phyloP scores from a whole-genome alignment of 2,113 vertebrate species.

The Typhlomys cinereus region DNA sequence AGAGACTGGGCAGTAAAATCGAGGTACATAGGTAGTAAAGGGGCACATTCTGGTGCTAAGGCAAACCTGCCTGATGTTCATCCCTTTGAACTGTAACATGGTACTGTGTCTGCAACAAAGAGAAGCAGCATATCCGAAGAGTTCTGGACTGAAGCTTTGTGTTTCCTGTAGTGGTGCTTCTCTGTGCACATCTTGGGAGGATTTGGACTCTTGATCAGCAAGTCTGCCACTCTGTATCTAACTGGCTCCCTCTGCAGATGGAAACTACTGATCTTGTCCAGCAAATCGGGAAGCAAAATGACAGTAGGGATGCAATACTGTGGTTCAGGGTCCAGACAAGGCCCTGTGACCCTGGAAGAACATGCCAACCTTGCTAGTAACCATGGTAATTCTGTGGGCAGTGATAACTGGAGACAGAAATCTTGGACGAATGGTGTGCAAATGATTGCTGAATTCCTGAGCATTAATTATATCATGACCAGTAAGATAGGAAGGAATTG shows the following conservation, averaged over 20 bases:
- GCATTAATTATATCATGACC: neutral
- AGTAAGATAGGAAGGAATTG: neutral
- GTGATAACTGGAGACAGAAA: neutral
- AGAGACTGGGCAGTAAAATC: neutral
- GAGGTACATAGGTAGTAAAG: fast-evolving
- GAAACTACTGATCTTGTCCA: neutral
- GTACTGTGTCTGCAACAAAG: neutral
- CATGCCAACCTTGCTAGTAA: neutral
- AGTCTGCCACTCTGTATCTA: too few species aligned
- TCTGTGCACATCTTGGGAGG: too few species aligned
- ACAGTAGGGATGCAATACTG: fast-evolving
- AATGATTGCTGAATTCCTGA: neutral
- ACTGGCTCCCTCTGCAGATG: too few species aligned
- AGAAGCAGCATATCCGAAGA: fast-evolving
- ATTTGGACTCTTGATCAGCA: too few species aligned
- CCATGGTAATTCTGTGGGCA: neutral
- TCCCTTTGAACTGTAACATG: neutral
- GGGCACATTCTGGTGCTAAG: neutral
- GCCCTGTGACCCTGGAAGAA: neutral
- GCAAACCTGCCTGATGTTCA: neutral
- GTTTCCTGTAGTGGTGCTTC: neutral
- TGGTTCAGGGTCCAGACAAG: neutral
- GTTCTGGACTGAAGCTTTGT: neutral
- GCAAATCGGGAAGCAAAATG: neutral
- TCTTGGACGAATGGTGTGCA: neutral